Evolutionary conservation across 37 sponge, comb jelly and placozoan species (phyloP).

Genomic region (Aphrocallistes beatrix): DNA sequence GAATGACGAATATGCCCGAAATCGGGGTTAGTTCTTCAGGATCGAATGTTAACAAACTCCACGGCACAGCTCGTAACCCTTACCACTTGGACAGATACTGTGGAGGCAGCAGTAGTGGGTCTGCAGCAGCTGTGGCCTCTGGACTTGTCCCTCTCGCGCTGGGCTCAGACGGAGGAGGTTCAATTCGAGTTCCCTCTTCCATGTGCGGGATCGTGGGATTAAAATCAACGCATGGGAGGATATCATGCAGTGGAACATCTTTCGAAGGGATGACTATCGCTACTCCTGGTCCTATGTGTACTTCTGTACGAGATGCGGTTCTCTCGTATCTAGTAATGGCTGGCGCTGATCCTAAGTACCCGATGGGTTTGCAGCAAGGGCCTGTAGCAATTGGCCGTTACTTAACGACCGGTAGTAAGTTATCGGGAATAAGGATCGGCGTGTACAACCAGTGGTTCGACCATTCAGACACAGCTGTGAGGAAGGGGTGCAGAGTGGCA

Average conservation of each 20-base stretch:
- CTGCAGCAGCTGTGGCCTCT: conserved; percentile 69
- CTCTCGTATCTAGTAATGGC: conserved; percentile 15
- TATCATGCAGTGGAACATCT: conserved; percentile 21
- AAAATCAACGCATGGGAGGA: conserved; percentile 60
- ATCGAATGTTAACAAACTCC: conserved; percentile 59
- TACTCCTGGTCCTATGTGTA: conserved; percentile 41
- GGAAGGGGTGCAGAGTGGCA: conserved; percentile 33
- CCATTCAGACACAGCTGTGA: conserved; percentile 37
- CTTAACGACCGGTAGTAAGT: not conserved
- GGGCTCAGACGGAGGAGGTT: conserved; percentile 89
- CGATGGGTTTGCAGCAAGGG: not conserved
- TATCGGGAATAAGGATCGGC: conserved; percentile 46
- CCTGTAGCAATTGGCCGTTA: not conserved
- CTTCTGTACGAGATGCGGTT: conserved; percentile 48
- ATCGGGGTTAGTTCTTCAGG: conserved; percentile 76
- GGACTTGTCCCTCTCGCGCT: conserved; percentile 71
- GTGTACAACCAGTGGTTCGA: conserved; percentile 44
- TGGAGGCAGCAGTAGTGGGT: conserved; percentile 85
- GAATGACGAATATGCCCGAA: conserved; percentile 81
- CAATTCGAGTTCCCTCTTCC: conserved; percentile 67
- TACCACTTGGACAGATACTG: conserved; percentile 53
- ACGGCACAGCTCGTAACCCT: conserved; percentile 70
- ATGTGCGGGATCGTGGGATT: conserved; percentile 79
- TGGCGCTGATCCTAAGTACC: not conserved
- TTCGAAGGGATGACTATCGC: conserved; percentile 29